Evolutionary conservation across 2,797 vertebrate genomes (phyloP).

Genomic region (Microctenopoma lineatum): DNA sequence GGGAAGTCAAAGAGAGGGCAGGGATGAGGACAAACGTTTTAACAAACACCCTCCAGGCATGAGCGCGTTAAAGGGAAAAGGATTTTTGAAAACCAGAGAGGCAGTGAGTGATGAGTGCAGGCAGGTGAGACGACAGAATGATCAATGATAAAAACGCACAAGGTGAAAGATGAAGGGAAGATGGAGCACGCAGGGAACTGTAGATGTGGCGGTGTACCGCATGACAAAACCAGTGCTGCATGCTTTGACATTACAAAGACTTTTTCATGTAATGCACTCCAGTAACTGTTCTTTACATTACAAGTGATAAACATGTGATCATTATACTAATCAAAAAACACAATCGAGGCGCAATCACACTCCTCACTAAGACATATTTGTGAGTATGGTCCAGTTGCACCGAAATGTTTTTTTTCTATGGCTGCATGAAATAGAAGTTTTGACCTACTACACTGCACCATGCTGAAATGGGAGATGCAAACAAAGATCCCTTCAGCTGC

Average conservation of each 20-base stretch:
- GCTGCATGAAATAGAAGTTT: too few species aligned
- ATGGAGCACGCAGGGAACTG: background rate
- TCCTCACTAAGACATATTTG: too few species aligned
- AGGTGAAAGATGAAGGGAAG: background rate
- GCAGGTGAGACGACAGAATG: constrained; percentile 10
- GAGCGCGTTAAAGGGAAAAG: background rate
- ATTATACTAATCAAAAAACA: too few species aligned
- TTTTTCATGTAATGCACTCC: too few species aligned
- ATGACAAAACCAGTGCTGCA: background rate
- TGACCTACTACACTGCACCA: background rate
- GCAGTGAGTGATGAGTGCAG: constrained; percentile 28
- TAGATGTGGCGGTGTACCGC: background rate
- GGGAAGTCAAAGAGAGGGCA: background rate
- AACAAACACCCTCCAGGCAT: background rate
- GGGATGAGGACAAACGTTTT: background rate
- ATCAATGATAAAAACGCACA: constrained; percentile 18
- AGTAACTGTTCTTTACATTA: too few species aligned
- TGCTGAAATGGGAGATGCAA: background rate
- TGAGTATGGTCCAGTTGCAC: too few species aligned
- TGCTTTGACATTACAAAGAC: constrained; percentile 4
- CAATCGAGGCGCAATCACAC: too few species aligned
- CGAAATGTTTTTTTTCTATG: too few species aligned
- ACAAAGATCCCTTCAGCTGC: background rate
- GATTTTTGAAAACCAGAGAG: background rate
- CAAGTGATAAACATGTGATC: too few species aligned